Conservation (phyloP, 2,113 vertebrate species). For the Tylochromis polylepis region DNA sequence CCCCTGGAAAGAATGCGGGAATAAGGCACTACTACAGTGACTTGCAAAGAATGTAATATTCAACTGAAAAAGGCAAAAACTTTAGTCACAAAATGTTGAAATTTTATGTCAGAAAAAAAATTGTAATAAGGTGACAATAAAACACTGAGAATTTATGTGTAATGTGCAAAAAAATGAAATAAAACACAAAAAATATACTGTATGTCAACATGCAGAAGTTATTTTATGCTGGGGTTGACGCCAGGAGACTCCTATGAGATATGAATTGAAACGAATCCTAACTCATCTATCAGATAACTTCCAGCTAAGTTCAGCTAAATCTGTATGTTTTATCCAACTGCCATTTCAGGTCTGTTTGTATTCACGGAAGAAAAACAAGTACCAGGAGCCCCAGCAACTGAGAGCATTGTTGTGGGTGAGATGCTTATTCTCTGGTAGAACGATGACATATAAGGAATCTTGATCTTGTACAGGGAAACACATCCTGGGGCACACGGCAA, state of each 20-base stretch:
- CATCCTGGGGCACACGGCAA: conserved; percentile 34
- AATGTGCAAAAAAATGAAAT: background rate
- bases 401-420: conserved; percentile 26
- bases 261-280: background rate
- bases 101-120: background rate
- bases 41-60: background rate
- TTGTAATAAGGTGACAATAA: background rate
- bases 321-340: background rate
- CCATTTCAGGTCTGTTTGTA: conserved; percentile 39
- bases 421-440: conserved; percentile 37
- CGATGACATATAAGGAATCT: conserved; percentile 54
- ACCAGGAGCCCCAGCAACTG: conserved; percentile 8
- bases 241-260: background rate
- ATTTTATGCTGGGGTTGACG: background rate
- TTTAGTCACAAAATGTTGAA: background rate
- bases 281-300: background rate
- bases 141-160: background rate
- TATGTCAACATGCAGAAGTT: background rate
- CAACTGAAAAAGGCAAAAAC: background rate
- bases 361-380: conserved; percentile 35
- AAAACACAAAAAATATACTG: background rate
- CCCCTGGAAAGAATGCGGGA: background rate
- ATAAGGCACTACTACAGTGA: background rate
- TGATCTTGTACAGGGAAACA: conserved; percentile 47
- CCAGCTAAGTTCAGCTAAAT: background rate